A percentile compares a stretch with the other conserved stretches of the same genome.
Evolutionary conservation across 2,888 invertebrate species (phyloP).

Genomic region (Pyrocoelia pectoralis): DNA sequence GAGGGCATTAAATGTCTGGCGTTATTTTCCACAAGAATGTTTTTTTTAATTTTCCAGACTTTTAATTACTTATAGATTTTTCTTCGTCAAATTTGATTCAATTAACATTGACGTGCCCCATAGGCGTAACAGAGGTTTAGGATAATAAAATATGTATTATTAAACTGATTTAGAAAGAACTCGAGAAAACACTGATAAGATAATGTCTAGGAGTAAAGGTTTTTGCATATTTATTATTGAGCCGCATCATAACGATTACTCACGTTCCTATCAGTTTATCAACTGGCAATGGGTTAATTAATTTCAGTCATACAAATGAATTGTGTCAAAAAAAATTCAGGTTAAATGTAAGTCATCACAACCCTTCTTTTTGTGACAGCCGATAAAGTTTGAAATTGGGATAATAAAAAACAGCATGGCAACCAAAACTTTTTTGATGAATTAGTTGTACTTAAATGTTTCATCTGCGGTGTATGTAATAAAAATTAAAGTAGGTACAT

Average conservation of each 20-base stretch:
- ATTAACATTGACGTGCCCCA: conserved; percentile 21
- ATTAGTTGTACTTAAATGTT: too few relatives aligned
- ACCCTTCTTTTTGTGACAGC: too few relatives aligned
- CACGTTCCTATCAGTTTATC: too few relatives aligned
- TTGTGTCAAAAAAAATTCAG: too few relatives aligned
- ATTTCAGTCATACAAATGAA: too few relatives aligned
- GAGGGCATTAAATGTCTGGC: conserved; percentile 20
- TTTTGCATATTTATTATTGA: conserved; percentile 20
- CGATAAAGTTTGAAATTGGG: too few relatives aligned
- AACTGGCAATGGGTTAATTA: too few relatives aligned
- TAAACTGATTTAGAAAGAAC: background rate
- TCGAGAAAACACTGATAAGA: conserved; percentile 10
- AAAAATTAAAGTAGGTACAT: too few relatives aligned
- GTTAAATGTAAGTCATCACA: too few relatives aligned
- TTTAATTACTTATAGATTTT: conserved; percentile 33
- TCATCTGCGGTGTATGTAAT: too few relatives aligned
- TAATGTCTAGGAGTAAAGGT: conserved; percentile 12
- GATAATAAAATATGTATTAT: background rate
- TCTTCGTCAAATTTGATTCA: conserved; percentile 18
- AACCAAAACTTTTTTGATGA: too few relatives aligned
- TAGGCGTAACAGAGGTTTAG: conserved; percentile 15
- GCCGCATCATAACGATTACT: conserved; percentile 13
- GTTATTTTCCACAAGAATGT: conserved; percentile 24
- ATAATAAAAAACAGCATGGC: too few relatives aligned
- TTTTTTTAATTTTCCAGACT: conserved; percentile 22